These are phyloP conservation scores for Neopelma chrysocephalum DNA, from an alignment of 2,797 vertebrate genomes.

Conservation along the genomic window DNA sequence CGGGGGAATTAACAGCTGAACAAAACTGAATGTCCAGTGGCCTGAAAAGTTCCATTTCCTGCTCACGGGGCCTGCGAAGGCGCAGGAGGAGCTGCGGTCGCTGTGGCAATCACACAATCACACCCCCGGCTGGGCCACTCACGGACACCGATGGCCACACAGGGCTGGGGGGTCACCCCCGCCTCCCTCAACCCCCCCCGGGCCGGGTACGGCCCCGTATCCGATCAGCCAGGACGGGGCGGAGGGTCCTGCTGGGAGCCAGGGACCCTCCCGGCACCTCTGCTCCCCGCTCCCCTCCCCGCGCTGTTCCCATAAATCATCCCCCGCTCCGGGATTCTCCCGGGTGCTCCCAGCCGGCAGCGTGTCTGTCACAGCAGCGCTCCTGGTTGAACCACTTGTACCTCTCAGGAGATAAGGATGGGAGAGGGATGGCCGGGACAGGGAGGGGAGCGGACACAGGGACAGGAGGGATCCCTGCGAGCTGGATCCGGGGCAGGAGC, in stretches of 20 bases:
- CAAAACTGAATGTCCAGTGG: not conserved
- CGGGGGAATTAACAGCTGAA: not conserved
- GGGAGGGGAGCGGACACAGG: not conserved
- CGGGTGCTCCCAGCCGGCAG: not conserved
- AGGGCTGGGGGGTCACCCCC: slow-evolving; percentile 6
- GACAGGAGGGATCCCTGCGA: not conserved
- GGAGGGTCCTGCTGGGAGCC: not conserved
- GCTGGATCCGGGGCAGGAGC: not conserved
- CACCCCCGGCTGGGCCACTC: slow-evolving; percentile 67
- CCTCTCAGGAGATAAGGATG: not conserved
- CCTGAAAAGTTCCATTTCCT: slow-evolving; percentile 57
- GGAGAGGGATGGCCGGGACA: not conserved
- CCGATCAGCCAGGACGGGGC: not conserved
- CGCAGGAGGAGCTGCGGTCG: not conserved
- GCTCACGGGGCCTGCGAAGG: not conserved
- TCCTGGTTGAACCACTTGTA: not conserved
- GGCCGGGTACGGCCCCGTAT: not conserved
- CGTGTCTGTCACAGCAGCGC: not conserved
- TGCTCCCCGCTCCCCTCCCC: not conserved
- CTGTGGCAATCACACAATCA: slow-evolving; percentile 71
- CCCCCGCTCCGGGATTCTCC: not conserved
- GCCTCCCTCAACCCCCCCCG: not conserved
- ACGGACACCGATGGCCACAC: slow-evolving; percentile 64
- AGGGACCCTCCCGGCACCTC: not conserved
- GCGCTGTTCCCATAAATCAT: not conserved